A percentile compares a stretch with the other conserved stretches of the same genome.
Evolutionary conservation across 2,888 invertebrate genomes (phyloP).

Genomic region (Apeira syringaria): DNA sequence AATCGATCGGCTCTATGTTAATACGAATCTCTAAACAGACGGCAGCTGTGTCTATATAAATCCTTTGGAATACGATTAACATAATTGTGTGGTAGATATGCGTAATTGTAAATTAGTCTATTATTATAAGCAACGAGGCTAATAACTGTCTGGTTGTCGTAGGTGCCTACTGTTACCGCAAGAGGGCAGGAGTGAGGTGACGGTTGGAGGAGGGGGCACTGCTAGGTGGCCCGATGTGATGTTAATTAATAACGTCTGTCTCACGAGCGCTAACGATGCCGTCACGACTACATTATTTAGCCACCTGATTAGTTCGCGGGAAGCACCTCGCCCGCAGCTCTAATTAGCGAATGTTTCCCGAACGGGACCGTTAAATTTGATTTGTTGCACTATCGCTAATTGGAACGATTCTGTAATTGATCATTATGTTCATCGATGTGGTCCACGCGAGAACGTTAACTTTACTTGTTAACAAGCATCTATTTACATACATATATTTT

Average conservation of each 20-base stretch:
- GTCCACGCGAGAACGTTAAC: conserved; percentile 38
- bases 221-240: conserved; percentile 60
- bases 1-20: too few relatives aligned
- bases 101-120: conserved; percentile 17
- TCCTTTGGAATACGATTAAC: conserved; percentile 15
- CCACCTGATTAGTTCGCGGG: conserved; percentile 80
- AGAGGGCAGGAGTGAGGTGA: conserved; percentile 23
- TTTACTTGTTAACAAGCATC: conserved; percentile 35
- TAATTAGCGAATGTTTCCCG: conserved; percentile 70
- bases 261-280: conserved; percentile 77
- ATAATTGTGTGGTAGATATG: conserved; percentile 15
- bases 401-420: conserved; percentile 71
- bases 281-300: conserved; percentile 81
- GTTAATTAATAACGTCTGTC: conserved; percentile 82
- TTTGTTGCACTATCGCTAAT: conserved; percentile 77
- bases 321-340: conserved; percentile 68
- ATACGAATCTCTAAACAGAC: too few relatives aligned
- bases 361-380: conserved; percentile 68
- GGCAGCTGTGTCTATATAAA: too few relatives aligned
- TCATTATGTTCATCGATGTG: conserved; percentile 53
- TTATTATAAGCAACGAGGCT: conserved; percentile 21
- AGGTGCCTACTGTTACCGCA: conserved; percentile 28
- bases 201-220: conserved; percentile 24
- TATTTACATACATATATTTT: conserved; percentile 57
- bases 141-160: conserved; percentile 19